phyloP scores from a whole-genome alignment of 2,797 vertebrate species.

The Amazona finschi region DNA sequence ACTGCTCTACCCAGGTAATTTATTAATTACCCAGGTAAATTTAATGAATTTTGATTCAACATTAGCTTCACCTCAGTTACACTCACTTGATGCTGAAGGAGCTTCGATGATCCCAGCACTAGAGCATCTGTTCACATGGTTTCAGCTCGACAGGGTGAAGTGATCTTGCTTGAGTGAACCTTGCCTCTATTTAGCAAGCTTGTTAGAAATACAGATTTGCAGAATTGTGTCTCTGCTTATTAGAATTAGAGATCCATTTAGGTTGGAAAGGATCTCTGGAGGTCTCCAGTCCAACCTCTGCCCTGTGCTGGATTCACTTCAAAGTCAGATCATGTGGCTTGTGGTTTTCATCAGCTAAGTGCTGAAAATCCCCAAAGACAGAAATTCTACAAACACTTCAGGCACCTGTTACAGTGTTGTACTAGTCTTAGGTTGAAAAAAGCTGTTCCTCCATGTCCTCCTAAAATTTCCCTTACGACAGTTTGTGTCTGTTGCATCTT shows the following conservation, averaged over 20 bases:
- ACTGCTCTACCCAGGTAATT: neutral
- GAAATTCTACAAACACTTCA: neutral
- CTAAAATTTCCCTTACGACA: neutral
- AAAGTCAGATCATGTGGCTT: neutral
- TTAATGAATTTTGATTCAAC: neutral
- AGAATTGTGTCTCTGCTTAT: neutral
- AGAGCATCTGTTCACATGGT: neutral
- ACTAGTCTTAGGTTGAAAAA: neutral
- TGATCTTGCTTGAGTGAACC: neutral
- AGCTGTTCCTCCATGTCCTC: neutral
- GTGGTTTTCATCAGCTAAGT: neutral
- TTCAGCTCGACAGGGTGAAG: neutral
- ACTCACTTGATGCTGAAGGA: neutral
- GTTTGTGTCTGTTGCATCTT: neutral
- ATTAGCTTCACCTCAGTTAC: neutral
- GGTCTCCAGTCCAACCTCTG: neutral
- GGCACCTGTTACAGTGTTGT: neutral
- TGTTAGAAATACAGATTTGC: neutral
- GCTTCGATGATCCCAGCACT: neutral
- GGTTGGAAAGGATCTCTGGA: neutral
- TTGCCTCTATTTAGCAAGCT: neutral
- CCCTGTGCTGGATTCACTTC: neutral
- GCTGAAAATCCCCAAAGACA: neutral
- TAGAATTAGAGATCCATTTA: neutral
- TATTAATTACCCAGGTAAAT: neutral